Evolutionary conservation across 2,797 vertebrate species (phyloP).

Genomic region (Hafferia zeledoni): DNA sequence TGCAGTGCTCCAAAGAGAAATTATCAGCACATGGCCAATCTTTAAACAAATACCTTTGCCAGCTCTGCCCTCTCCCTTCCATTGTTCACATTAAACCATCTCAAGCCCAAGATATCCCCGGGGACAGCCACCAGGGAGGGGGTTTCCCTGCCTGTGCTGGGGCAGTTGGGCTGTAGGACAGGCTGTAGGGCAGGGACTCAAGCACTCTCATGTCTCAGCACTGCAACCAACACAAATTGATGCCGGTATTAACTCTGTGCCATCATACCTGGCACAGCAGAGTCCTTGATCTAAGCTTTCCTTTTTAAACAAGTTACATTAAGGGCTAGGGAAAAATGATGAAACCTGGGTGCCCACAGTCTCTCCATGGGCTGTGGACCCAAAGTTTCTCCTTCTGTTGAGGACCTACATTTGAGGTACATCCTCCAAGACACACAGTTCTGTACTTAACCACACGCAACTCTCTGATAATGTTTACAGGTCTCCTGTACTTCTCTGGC

Average conservation of each 20-base stretch:
- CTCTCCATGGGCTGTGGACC: background rate
- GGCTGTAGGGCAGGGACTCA: background rate
- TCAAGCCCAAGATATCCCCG: background rate
- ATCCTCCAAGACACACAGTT: background rate
- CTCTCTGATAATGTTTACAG: background rate
- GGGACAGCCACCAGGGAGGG: background rate
- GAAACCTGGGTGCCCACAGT: background rate
- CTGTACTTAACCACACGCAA: background rate
- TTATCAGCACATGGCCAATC: background rate
- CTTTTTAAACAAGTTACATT: background rate
- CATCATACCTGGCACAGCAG: background rate
- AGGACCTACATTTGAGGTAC: background rate
- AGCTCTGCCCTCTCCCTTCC: background rate
- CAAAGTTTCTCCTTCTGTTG: background rate
- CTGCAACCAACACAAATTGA: background rate
- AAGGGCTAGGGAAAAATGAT: background rate
- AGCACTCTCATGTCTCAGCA: background rate
- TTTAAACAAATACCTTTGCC: slow-evolving; percentile 1
- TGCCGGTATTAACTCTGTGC: background rate
- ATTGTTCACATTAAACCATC: background rate
- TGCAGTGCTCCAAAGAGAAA: background rate
- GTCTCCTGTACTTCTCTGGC: background rate
- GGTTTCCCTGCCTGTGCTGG: background rate
- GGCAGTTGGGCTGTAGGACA: background rate
- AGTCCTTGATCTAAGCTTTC: background rate